Conservation (phyloP, 2,888 invertebrate genomes). For the Muschampia plurimacula region DNA sequence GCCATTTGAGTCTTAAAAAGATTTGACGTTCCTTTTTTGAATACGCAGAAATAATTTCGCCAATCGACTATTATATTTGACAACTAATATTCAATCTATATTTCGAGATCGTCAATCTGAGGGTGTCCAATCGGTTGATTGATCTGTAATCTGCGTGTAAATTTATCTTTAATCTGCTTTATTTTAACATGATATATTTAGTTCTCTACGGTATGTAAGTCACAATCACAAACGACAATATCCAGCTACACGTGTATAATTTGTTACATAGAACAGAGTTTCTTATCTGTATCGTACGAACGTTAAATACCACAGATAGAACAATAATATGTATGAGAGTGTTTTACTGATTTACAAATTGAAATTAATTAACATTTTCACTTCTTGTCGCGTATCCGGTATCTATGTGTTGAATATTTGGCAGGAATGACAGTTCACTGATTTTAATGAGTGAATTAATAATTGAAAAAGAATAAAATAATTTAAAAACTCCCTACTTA, state of each 20-base stretch:
- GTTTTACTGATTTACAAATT: conserved; percentile 26
- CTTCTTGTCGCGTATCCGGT: background rate
- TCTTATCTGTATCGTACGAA: conserved; percentile 31
- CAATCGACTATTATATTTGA: no score
- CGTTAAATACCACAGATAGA: conserved; percentile 20
- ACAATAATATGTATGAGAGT: background rate
- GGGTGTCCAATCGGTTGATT: no score
- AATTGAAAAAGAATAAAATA: no score
- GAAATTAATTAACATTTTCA: conserved; percentile 28
- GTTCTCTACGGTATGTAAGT: background rate
- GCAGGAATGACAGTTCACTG: background rate
- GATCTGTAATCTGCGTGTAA: no score
- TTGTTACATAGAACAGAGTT: conserved; percentile 11
- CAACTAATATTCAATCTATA: no score
- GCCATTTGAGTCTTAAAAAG: no score
- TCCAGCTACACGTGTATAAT: conserved; percentile 29
- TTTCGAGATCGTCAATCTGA: no score
- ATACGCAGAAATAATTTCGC: no score
- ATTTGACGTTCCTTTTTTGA: no score
- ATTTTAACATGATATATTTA: background rate
- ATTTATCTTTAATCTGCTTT: no score
- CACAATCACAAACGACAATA: background rate
- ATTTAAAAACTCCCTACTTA: background rate
- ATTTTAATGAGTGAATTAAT: background rate
- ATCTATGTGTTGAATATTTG: background rate